These are phyloP conservation scores for Danio choprae DNA, from an alignment of 2,797 vertebrate genomes.

Conservation along the genomic window DNA sequence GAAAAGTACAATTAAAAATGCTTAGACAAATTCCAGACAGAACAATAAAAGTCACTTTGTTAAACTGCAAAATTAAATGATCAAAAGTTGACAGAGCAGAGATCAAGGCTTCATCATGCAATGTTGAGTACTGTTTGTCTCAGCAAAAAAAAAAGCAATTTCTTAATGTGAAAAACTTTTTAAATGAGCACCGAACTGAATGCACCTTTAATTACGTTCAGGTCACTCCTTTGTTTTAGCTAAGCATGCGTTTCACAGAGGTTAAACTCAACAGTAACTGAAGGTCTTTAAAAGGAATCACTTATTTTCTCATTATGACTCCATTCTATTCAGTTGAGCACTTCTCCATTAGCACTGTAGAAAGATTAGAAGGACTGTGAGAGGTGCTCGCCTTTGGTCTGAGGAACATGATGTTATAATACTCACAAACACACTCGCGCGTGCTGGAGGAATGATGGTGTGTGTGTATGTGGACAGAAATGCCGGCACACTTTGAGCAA, in stretches of 20 bases:
- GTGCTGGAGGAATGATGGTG: slow-evolving; percentile 11
- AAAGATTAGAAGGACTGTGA: slow-evolving; percentile 23
- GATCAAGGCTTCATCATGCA: no score
- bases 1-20: no score
- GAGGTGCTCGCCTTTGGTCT: slow-evolving; percentile 30
- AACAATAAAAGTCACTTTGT: no score
- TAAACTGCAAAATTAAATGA: no score
- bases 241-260: not conserved
- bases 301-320: not conserved
- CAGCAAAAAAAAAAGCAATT: not conserved
- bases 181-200: not conserved
- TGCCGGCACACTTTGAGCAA: slow-evolving; percentile 47
- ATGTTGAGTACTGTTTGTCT: not conserved
- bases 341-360: not conserved
- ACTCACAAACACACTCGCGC: slow-evolving; percentile 32
- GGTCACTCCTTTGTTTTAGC: not conserved
- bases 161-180: not conserved
- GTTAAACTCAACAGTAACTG: slow-evolving; percentile 6
- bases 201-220: not conserved
- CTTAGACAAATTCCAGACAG: no score
- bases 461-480: slow-evolving; percentile 34
- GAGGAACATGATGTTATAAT: slow-evolving; percentile 40
- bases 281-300: not conserved
- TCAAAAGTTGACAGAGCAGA: no score
- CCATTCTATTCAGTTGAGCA: not conserved